Percentiles rank a stretch among this genome's conserved stretches.
phyloP scores from a whole-genome alignment of 1,140 invertebrate species.

The Tetramorium parvispinum region DNA sequence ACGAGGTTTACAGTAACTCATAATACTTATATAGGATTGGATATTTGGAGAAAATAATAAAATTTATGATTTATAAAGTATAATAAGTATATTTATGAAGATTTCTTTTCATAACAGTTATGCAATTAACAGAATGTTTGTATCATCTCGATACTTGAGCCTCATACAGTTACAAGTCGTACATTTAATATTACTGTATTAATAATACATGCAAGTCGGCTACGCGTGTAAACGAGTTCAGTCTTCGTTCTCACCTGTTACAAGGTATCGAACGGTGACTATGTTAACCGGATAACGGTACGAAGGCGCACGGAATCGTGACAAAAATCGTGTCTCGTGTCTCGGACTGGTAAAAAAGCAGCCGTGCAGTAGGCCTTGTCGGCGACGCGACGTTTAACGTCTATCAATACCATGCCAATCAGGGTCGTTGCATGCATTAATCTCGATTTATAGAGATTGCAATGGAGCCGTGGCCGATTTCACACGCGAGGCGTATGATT shows the following conservation, averaged over 20 bases:
- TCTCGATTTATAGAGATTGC: not conserved
- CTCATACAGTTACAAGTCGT: not conserved
- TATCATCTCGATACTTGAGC: not conserved
- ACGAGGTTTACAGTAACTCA: not conserved
- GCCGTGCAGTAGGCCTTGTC: slow-evolving; percentile 17
- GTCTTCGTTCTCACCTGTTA: slow-evolving; percentile 61
- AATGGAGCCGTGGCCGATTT: not conserved
- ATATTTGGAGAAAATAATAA: not conserved
- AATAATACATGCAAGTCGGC: slow-evolving; percentile 52
- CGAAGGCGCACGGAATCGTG: slow-evolving; percentile 20
- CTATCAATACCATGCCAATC: slow-evolving; percentile 2
- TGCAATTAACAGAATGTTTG: not conserved
- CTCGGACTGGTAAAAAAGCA: slow-evolving; percentile 26
- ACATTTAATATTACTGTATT: slow-evolving; percentile 27
- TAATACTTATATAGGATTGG: not conserved
- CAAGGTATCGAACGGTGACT: slow-evolving; percentile 52
- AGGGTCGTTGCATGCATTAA: not conserved
- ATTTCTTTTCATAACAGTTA: not conserved
- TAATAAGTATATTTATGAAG: not conserved
- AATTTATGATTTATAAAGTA: not conserved
- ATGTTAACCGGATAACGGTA: slow-evolving; percentile 70
- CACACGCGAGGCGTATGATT: not conserved
- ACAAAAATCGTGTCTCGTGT: slow-evolving; percentile 64
- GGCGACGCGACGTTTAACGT: not conserved
- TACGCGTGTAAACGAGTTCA: slow-evolving; percentile 65